Base-by-base conservation (phyloP, 2,113 vertebrate species). In the Eurypyga helias region DNA sequence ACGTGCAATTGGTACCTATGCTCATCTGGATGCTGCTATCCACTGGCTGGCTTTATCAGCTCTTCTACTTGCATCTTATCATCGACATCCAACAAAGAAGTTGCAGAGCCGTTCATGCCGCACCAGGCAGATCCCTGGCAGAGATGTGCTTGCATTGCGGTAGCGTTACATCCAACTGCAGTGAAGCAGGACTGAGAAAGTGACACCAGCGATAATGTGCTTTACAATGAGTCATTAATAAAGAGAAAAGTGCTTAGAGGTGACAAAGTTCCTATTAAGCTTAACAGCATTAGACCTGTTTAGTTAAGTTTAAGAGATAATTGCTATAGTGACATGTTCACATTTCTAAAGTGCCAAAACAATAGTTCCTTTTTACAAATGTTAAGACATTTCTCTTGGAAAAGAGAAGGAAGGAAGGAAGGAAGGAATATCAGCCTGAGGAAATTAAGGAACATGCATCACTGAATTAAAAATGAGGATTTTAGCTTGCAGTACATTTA, bases 271-370 rank as follows among this genome's bases (percentile, higher is more conserved):
- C 89, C 82, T 65, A 78, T 64, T 81, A 89, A 90, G 62, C 67
- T 90, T 80, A 73, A 67, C 34, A 87, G 48, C 33, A 58, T 87
- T 81, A 90, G 86, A 29, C 31, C 79, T 89, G 78, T 79, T 96
- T 95, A 85, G 92, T 71, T 94, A 57, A 75, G 91, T 81, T 69
- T 61, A 78, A 41, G 90, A 94, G 73, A 95, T 92, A 95, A 97
- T 95, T 88, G 93, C 76, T 86, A 29, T 8, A 73, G 87, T 88
- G 93, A 89, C 92, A 95, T 1, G 3, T 72, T 93, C 81, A 57
- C 52, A 69, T 91, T 97, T 93, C 79, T 51, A 1, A 49, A 89
- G 83, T 57, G 34, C 86, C 92, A 95, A 97, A 96, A 62, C 64
- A 95, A 66, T 48, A 60, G 52, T 54, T 87, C 43, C 25, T 26